Evolutionary conservation across 1,140 invertebrate species (phyloP), one percentile per base, ranked within the genome.

Genomic region (Wasmannia auropunctata): DNA sequence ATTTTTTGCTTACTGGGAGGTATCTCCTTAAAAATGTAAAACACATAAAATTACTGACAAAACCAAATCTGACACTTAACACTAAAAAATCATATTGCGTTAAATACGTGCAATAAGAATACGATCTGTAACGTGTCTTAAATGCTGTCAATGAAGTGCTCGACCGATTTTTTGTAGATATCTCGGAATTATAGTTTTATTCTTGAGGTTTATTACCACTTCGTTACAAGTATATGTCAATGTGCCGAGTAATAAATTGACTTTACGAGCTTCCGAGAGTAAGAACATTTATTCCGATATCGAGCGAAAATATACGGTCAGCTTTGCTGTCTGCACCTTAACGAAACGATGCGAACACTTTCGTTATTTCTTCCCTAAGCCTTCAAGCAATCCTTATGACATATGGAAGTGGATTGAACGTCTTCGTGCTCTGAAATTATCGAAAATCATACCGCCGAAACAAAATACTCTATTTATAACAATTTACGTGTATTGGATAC

Each of bases 221-320:
- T 81, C 25, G 25, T 72, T 72, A 72, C 25, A 19, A 56, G 8
- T 72, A 16, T 56, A 49, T 56, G 79, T 81, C 79, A 81, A 81
- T 72, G 67, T 25, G 34, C 49, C 34, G 5, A 40, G 79, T 31
- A 70, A 14, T 81, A 81, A 81, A 81, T 81, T 72, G 49, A 43
- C 65, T 81, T 81, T 81, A 81, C 79, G 65, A 81, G 79, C 65
- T 56, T 56, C 49, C 63, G 37, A 49, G 16, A 70, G 34, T 34
- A 28, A 70, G 65, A 56, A 31, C 79, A 72, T 81, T 81, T 81
- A 81, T 81, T 81, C 37, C 49, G 37, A 81, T 81, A 81, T 81
- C 51, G 79, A 54, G 34, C 16, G 34, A 56, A 70, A 56, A 81
- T 81, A 81, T 81, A 81, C 49, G 63, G 7, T 31, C 49, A 37